phyloP scores from a whole-genome alignment of 2,113 vertebrate species.

The Isichthys henryi region DNA sequence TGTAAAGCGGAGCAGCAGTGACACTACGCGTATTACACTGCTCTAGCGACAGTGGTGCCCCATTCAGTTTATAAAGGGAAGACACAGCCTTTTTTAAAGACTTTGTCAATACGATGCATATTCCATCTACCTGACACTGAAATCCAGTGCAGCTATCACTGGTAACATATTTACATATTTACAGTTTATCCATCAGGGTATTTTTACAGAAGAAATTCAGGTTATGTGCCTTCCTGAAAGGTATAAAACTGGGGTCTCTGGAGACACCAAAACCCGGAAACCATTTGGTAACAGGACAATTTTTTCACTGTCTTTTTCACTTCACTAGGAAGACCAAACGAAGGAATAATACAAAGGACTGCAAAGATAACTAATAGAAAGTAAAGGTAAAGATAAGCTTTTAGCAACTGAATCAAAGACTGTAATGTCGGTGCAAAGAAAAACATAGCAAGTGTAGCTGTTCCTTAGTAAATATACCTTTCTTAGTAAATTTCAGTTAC shows the following conservation, averaged over 20 bases:
- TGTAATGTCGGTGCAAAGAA: neutral
- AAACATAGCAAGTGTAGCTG: neutral
- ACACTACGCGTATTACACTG: neutral
- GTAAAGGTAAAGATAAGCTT: neutral
- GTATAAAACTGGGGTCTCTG: neutral
- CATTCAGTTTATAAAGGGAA: neutral
- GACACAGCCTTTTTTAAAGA: neutral
- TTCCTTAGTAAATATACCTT: neutral
- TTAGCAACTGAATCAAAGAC: neutral
- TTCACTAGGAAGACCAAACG: neutral
- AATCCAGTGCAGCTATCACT: neutral
- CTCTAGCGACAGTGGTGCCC: neutral
- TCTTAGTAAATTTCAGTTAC: neutral
- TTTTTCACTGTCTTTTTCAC: neutral
- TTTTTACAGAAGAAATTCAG: conserved; percentile 13
- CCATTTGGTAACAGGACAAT: neutral
- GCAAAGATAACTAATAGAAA: neutral
- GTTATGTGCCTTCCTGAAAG: conserved; percentile 6
- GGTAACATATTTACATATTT: neutral
- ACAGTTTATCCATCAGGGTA: neutral
- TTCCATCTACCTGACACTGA: neutral
- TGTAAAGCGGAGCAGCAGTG: neutral
- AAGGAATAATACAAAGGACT: neutral
- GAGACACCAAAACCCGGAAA: neutral
- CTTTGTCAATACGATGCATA: neutral